Evolutionary conservation across 2,888 invertebrate genomes (phyloP).

Genomic region (Parelbella ahira): DNA sequence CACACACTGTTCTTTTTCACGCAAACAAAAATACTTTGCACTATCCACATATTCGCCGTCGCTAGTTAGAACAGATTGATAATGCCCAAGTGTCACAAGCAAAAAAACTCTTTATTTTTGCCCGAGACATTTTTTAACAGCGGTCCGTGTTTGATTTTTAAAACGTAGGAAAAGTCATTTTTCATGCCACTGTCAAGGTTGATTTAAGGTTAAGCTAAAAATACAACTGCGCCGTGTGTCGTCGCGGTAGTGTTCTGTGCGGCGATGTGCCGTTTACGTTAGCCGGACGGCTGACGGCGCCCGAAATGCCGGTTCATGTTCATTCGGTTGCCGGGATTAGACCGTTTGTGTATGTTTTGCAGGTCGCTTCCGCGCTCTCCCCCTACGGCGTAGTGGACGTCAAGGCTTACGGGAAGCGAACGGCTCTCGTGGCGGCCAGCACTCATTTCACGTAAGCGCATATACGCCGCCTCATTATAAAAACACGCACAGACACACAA

Average conservation of each 20-base stretch:
- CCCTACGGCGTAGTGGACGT: slow-evolving; percentile 83
- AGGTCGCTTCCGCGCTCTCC: slow-evolving; percentile 81
- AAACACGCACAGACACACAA: too few relatives aligned
- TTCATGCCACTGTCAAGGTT: slow-evolving; percentile 78
- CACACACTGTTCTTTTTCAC: too few relatives aligned
- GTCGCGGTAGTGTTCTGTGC: slow-evolving; percentile 44
- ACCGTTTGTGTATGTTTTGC: slow-evolving; percentile 30
- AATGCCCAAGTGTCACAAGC: slow-evolving; percentile 72
- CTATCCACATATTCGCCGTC: slow-evolving; percentile 47
- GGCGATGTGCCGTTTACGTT: slow-evolving; percentile 20
- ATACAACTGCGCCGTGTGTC: slow-evolving; percentile 51
- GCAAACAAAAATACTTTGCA: too few relatives aligned
- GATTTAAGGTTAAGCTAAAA: slow-evolving; percentile 76
- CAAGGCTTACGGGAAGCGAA: slow-evolving; percentile 69
- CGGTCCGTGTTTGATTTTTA: slow-evolving; percentile 60
- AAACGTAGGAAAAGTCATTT: slow-evolving; percentile 60
- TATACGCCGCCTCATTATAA: too few relatives aligned
- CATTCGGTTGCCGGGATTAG: slow-evolving; percentile 18
- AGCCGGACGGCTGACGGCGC: slow-evolving; percentile 16
- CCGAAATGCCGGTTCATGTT: slow-evolving; percentile 12
- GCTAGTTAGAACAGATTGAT: slow-evolving; percentile 75
- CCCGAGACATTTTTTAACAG: slow-evolving; percentile 46
- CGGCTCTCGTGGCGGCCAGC: slow-evolving; percentile 82
- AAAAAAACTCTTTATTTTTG: slow-evolving; percentile 59
- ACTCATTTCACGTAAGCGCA: slow-evolving; percentile 80